Conservation (phyloP, 2,113 vertebrate species). For the Struthidea cinerea region DNA sequence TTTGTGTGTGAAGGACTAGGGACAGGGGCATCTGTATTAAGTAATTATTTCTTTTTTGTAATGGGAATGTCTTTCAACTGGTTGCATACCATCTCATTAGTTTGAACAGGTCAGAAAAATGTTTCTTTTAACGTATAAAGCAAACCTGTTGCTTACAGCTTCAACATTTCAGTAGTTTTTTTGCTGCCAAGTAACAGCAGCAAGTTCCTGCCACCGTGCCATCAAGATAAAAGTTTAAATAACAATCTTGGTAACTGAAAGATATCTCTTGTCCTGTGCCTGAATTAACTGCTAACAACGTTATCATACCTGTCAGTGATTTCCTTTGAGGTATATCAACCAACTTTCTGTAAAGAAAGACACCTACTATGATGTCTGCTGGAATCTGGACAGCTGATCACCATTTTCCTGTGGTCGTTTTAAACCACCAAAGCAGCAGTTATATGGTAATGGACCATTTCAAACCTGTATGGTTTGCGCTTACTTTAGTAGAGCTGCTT, state of each 20-base stretch:
- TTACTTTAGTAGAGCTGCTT: not conserved
- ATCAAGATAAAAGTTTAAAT: not conserved
- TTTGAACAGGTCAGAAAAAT: not conserved
- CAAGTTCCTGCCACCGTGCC: not conserved
- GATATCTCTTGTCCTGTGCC: not conserved
- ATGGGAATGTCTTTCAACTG: not conserved
- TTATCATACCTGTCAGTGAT: not conserved
- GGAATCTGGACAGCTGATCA: not conserved
- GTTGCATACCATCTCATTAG: not conserved
- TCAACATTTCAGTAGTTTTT: not conserved
- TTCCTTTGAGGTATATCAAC: not conserved
- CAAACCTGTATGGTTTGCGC: not conserved
- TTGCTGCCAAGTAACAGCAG: not conserved
- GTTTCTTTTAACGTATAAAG: not conserved
- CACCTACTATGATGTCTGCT: not conserved
- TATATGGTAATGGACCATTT: not conserved
- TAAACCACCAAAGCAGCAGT: not conserved
- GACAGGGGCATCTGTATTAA: not conserved
- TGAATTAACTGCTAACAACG: not conserved
- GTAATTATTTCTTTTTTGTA: not conserved
- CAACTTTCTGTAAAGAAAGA: not conserved
- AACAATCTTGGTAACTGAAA: not conserved
- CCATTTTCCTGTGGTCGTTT: not conserved
- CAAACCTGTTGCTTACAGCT: not conserved
- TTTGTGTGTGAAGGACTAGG: not conserved